phyloP scores from a whole-genome alignment of 2,113 vertebrate species.

The Pipra filicauda region DNA sequence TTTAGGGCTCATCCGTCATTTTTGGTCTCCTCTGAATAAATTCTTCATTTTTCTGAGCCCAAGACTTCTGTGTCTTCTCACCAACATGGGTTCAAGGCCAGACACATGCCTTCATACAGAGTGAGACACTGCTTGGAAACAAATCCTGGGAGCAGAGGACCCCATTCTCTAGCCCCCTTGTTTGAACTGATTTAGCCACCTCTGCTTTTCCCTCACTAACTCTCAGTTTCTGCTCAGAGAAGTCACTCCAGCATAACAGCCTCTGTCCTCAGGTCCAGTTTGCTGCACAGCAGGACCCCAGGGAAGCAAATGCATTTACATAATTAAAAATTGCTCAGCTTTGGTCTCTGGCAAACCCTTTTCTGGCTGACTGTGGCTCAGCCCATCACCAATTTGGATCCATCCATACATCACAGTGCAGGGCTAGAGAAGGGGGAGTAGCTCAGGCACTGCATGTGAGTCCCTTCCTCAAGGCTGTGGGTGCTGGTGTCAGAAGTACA shows the following conservation, averaged over 20 bases:
- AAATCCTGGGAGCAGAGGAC: not conserved
- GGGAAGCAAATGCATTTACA: not conserved
- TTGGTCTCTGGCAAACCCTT: not conserved
- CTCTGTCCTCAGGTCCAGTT: not conserved
- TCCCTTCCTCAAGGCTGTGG: not conserved
- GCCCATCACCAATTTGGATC: not conserved
- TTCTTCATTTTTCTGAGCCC: not conserved
- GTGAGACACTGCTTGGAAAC: not conserved
- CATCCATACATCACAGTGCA: not conserved
- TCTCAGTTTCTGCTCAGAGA: not conserved
- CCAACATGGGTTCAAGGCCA: not conserved
- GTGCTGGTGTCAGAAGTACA: not conserved
- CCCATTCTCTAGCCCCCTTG: accelerated
- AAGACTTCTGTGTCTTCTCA: not conserved
- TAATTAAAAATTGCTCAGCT: not conserved
- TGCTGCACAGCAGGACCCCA: not conserved
- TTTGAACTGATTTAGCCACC: not conserved
- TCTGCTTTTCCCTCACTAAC: not conserved
- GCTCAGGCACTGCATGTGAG: accelerated
- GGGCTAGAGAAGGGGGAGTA: not conserved
- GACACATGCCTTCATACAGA: not conserved
- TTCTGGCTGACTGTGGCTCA: not conserved
- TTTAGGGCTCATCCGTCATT: not conserved
- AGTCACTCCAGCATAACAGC: not conserved
- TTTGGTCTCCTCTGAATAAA: not conserved